Evolutionary conservation across 2,888 invertebrate genomes (phyloP).

Genomic region (Oegoconia quadripuncta): DNA sequence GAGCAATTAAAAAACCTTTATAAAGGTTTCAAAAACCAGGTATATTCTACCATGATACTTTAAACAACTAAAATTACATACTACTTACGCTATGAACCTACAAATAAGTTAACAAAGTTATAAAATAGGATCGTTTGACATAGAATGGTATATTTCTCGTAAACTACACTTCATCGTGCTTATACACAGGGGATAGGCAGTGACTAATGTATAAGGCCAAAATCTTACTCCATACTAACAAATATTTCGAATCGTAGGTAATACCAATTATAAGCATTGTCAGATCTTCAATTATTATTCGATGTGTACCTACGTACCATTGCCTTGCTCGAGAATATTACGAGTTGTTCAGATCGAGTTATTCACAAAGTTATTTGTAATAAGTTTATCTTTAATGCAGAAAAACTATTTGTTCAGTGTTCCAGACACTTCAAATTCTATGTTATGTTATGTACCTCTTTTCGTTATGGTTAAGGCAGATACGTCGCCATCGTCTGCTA

Average conservation of each 20-base stretch:
- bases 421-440: no score
- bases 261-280: neutral
- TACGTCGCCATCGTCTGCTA: no score
- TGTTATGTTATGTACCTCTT: no score
- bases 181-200: conserved; percentile 2
- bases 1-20: neutral
- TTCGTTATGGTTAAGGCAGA: no score
- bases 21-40: conserved; percentile 7
- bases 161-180: conserved; percentile 1
- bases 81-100: neutral
- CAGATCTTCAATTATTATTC: conserved; percentile 1
- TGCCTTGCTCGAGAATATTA: conserved; percentile 3
- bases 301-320: conserved; percentile 8
- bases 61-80: conserved; percentile 2
- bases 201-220: conserved; percentile 1
- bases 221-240: neutral
- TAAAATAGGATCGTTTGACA: neutral
- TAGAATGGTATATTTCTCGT: neutral
- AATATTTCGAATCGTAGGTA: conserved; percentile 1
- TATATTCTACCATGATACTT: conserved; percentile 11
- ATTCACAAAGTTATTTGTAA: neutral
- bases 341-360: neutral
- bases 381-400: no score
- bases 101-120: conserved; percentile 6
- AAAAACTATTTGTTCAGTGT: no score